Conservation (phyloP, 1,140 invertebrate species). For the Anadara kagoshimensis region DNA sequence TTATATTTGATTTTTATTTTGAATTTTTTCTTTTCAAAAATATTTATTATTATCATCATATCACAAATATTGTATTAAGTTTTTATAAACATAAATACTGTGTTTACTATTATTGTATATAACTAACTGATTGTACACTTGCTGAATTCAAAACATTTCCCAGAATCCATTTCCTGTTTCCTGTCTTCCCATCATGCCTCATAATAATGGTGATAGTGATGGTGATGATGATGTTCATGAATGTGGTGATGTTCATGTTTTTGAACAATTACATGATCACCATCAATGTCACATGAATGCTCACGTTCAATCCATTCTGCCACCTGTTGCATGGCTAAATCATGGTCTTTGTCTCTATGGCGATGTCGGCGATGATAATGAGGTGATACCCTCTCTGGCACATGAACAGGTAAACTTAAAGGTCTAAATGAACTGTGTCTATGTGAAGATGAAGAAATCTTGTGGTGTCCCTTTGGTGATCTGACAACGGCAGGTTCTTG, state of each 20-base stretch:
- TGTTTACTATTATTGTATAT: no score
- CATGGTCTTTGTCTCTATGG: conserved; percentile 82
- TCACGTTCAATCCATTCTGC: conserved; percentile 75
- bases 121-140: background rate
- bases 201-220: conserved; percentile 85
- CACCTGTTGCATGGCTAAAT: conserved; percentile 81
- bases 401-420: conserved; percentile 58
- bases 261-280: conserved; percentile 68
- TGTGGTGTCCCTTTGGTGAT: conserved; percentile 39
- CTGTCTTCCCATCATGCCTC: conserved; percentile 53
- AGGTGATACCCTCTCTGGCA: conserved; percentile 49
- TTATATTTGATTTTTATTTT: no score
- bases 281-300: conserved; percentile 63
- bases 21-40: no score
- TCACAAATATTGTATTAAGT: no score
- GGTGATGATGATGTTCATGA: conserved; percentile 87
- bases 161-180: background rate
- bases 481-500: conserved; percentile 46
- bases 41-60: no score
- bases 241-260: conserved; percentile 81
- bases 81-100: no score
- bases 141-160: background rate
- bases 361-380: conserved; percentile 78
- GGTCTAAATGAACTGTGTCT: conserved; percentile 56
- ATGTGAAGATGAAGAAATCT: conserved; percentile 35